Evolutionary conservation across 1,140 invertebrate species (phyloP).

Genomic region (Phymorhynchus buccinoides): DNA sequence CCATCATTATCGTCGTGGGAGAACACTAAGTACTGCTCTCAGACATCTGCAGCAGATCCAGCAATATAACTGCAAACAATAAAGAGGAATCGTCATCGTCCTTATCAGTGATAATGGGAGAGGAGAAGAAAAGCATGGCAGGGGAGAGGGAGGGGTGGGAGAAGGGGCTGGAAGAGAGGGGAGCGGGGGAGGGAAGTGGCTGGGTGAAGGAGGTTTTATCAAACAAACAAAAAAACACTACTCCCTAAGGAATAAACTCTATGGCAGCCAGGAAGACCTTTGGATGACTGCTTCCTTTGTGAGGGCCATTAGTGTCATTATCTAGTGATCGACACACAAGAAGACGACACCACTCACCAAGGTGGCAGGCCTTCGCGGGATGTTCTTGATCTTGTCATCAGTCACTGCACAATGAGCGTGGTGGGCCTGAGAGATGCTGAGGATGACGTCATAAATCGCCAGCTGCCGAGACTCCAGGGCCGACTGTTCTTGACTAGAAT

Average conservation of each 20-base stretch:
- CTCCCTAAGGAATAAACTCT: too few species aligned
- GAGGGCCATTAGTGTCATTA: too few species aligned
- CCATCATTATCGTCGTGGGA: neutral
- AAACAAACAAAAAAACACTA: too few species aligned
- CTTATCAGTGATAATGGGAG: neutral
- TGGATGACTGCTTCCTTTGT: too few species aligned
- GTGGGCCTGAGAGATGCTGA: conserved; percentile 91
- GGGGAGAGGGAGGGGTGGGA: too few species aligned
- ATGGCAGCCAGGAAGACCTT: too few species aligned
- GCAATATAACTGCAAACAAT: neutral
- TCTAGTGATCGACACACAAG: too few species aligned
- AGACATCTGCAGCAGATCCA: conserved; percentile 12
- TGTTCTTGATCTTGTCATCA: conserved; percentile 84
- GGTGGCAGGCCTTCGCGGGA: conserved; percentile 77
- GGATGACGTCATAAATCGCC: conserved; percentile 88
- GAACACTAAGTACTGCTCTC: too few species aligned
- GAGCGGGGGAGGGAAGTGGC: too few species aligned
- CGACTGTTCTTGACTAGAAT: conserved; percentile 60
- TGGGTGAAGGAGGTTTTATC: too few species aligned
- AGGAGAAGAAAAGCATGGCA: too few species aligned
- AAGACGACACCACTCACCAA: conserved; percentile 41
- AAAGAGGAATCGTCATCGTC: neutral
- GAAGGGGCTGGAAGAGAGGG: too few species aligned
- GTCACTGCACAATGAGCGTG: conserved; percentile 91
- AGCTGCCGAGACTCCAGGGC: conserved; percentile 74